Evolutionary conservation across 2,888 invertebrate genomes (phyloP).

Genomic region (Lycophotia porphyrea): DNA sequence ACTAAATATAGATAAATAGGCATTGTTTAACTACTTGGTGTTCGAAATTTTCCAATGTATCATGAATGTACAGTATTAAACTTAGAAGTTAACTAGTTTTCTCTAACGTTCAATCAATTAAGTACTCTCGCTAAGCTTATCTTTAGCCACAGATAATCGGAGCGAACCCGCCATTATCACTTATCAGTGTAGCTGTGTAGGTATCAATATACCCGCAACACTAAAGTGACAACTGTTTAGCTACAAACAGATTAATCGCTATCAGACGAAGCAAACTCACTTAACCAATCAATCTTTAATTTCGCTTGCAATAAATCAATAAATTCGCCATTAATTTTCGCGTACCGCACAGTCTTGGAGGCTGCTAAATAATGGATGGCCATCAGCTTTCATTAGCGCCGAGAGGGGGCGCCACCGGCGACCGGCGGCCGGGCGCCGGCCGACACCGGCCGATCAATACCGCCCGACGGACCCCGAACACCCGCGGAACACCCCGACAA

Average conservation of each 20-base stretch:
- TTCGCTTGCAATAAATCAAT: slow-evolving; percentile 88
- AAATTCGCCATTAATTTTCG: slow-evolving; percentile 87
- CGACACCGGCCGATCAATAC: slow-evolving; percentile 81
- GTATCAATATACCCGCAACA: slow-evolving; percentile 22
- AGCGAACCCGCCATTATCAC: slow-evolving; percentile 14
- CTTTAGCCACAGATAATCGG: slow-evolving; percentile 29
- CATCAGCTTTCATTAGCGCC: slow-evolving; percentile 87
- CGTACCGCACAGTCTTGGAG: slow-evolving; percentile 83
- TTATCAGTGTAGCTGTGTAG: slow-evolving; percentile 28
- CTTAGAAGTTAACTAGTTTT: neutral
- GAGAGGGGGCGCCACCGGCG: slow-evolving; percentile 87
- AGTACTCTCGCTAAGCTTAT: slow-evolving; percentile 18
- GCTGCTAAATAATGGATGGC: slow-evolving; percentile 89
- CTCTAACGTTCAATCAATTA: slow-evolving; percentile 12
- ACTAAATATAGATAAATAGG: neutral
- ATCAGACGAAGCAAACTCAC: slow-evolving; percentile 68
- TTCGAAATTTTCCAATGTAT: neutral
- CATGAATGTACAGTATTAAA: neutral
- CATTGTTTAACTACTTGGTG: neutral
- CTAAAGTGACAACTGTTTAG: slow-evolving; percentile 57
- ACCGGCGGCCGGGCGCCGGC: slow-evolving; percentile 85
- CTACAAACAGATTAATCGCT: slow-evolving; percentile 61
- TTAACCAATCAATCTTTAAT: slow-evolving; percentile 85
- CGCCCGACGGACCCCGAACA: slow-evolving; percentile 60
- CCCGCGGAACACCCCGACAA: slow-evolving; percentile 69